Conservation (phyloP, 37 sponge, comb jelly and placozoan species). For the Eunapius fragilis region DNA sequence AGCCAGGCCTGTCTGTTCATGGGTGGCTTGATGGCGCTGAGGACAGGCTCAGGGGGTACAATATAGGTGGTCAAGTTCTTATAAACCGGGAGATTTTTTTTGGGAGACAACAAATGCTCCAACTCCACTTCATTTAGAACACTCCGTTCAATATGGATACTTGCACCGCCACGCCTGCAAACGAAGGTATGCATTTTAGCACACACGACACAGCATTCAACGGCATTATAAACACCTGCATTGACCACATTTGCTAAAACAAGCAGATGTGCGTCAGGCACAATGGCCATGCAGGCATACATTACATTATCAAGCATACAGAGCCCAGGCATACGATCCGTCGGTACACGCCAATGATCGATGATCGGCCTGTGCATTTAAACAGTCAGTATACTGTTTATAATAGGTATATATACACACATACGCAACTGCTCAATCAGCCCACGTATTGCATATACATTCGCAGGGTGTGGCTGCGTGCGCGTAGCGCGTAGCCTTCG, state of each 20-base stretch:
- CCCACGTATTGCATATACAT: too few relatives aligned
- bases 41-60: slow-evolving; percentile 42
- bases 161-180: not conserved
- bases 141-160: not conserved
- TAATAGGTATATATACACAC: too few relatives aligned
- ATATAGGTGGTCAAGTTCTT: not conserved
- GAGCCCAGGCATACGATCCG: too few relatives aligned
- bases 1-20: slow-evolving; percentile 29
- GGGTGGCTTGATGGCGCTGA: slow-evolving; percentile 46
- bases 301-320: too few relatives aligned
- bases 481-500: too few relatives aligned
- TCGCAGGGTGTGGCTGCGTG: not conserved
- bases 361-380: too few relatives aligned
- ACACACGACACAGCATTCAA: not conserved
- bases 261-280: not conserved
- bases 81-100: not conserved
- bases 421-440: too few relatives aligned
- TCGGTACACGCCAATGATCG: too few relatives aligned
- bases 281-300: too few relatives aligned
- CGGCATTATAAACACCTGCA: not conserved
- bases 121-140: not conserved
- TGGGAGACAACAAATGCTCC: not conserved
- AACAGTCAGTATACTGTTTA: too few relatives aligned
- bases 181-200: not conserved
- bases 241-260: not conserved